Evolutionary conservation across 2,888 invertebrate genomes (phyloP), one percentile per base, ranked within the genome.

Genomic region (Cheilosia scutellata): DNA sequence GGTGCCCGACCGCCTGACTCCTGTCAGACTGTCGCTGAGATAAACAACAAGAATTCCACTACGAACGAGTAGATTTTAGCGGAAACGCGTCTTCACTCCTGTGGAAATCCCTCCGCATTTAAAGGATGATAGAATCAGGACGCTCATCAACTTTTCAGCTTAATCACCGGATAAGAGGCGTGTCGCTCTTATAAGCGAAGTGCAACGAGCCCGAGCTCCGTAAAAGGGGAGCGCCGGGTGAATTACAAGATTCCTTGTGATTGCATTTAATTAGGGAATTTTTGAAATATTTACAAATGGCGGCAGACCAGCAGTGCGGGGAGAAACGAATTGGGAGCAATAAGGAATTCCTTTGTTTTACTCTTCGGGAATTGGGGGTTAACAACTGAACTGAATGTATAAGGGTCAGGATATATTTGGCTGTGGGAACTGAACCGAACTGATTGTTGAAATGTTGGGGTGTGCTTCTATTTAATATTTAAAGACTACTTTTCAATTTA

Each of bases 81-180:
- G 5, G 20, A 51, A 40, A 25, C 44, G 55, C 53, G 63, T 37
- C 37, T 51, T 33, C 37, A 27, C 27, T 31, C 27, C 33, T 33
- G 25, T 51, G 71, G 44, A 82, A 72, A 77, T 25, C 11, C 71
- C 44, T 77, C 51, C 29, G 53, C 31, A 77, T 66, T 76, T 62
- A 51, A 42, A 60, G 33, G 63, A 60, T 66, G 71, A 82, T 77
- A 63, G 78, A 78, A 83, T 79, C 66, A 79, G 77, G 82, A 77
- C 72, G 71, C 82, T 83, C 82, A 72, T 83, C 82, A 83, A 83
- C 71, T 83, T 83, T 78, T 83, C 40, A 78, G 74, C 66, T 78
- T 74, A 83, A 77, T 83, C 79, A 79, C 66, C 60, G 74, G 62
- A 78, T 83, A 83, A 83, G 78, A 78, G 66, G 55, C 68, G 68